Conservation (phyloP, 2,888 invertebrate genomes). For the Heteropelma amictum region DNA sequence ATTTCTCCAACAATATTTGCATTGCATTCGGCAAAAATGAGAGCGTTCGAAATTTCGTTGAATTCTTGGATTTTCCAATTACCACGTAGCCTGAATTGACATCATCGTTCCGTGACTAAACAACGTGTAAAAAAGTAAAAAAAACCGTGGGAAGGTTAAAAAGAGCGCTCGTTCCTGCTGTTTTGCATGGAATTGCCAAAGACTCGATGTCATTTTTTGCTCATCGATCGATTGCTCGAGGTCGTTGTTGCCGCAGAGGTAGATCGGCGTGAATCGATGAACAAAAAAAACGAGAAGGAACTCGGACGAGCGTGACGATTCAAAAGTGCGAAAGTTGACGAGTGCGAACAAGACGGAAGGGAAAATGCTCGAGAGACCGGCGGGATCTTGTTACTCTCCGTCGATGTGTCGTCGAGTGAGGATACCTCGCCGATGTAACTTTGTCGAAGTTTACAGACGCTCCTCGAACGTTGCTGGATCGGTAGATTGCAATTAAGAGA, state of each 20-base stretch:
- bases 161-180: no score
- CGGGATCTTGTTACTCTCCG: slow-evolving; percentile 38
- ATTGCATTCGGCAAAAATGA: no score
- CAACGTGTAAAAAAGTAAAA: not conserved
- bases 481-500: no score
- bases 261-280: not conserved
- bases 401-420: slow-evolving; percentile 33
- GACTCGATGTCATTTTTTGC: not conserved
- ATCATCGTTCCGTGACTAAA: no score
- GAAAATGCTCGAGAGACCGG: no score
- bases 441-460: no score
- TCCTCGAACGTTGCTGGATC: no score
- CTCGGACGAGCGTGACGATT: slow-evolving; percentile 3
- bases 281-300: not conserved
- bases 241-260: not conserved
- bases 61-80: no score
- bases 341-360: not conserved
- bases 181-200: not conserved
- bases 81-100: no score
- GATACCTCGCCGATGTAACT: not conserved
- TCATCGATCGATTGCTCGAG: not conserved
- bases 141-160: not conserved
- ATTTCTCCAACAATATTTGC: no score
- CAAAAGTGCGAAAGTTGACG: slow-evolving; percentile 18
- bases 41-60: no score